phyloP scores from a whole-genome alignment of 2,797 vertebrate genomes.

The Hemitrygon akajei region DNA sequence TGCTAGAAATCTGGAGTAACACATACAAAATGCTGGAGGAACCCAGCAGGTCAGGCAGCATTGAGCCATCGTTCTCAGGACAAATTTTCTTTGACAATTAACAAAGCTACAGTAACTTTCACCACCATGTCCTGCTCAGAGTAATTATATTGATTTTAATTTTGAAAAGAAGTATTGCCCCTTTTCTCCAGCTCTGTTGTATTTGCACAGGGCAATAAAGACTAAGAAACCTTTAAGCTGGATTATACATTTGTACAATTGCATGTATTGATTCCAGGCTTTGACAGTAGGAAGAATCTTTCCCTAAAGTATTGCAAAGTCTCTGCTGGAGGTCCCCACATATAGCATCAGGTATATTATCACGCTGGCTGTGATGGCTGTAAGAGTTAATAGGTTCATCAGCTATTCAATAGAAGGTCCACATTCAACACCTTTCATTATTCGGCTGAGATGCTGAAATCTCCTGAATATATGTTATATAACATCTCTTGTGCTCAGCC shows the following conservation, averaged over 20 bases:
- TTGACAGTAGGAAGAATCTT: background rate
- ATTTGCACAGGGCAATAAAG: background rate
- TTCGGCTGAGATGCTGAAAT: slow-evolving; percentile 6
- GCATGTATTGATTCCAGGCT: background rate
- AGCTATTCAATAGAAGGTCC: background rate
- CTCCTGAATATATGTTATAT: background rate
- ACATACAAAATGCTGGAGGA: no score
- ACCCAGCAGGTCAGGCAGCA: no score
- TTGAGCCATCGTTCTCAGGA: background rate
- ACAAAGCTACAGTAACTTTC: background rate
- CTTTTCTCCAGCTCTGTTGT: background rate
- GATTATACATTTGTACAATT: background rate
- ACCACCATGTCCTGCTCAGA: background rate
- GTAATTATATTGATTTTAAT: background rate
- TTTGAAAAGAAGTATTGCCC: background rate
- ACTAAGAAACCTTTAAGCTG: background rate
- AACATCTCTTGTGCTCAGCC: background rate
- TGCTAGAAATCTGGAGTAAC: no score
- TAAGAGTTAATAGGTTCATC: slow-evolving; percentile 4
- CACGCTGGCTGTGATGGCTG: background rate
- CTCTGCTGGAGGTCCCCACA: background rate
- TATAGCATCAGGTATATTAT: background rate
- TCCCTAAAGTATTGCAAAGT: background rate
- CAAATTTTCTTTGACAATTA: background rate
- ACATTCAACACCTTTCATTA: slow-evolving; percentile 13